phyloP scores from a whole-genome alignment of 2,888 invertebrate genomes.

The Meandrusa payeni region DNA sequence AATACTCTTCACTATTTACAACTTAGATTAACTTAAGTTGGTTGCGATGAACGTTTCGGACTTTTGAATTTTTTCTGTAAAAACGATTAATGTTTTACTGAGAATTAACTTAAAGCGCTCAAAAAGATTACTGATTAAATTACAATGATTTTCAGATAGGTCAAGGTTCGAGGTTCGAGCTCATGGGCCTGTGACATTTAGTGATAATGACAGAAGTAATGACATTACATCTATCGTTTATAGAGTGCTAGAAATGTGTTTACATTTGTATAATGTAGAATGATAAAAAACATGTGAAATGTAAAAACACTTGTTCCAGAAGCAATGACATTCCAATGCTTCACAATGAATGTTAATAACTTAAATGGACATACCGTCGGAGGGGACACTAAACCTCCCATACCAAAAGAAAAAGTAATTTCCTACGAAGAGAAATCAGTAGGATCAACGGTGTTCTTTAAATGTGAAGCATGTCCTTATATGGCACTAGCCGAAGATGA shows the following conservation, averaged over 20 bases:
- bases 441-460: constrained; percentile 73
- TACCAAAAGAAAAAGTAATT: constrained; percentile 64
- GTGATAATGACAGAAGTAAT: too few relatives aligned
- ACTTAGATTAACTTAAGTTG: too few relatives aligned
- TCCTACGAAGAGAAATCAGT: constrained; percentile 74
- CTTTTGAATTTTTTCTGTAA: too few relatives aligned
- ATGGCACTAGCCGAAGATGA: constrained; percentile 77
- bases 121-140: too few relatives aligned
- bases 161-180: too few relatives aligned
- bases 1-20: too few relatives aligned
- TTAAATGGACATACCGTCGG: constrained; percentile 34
- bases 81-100: too few relatives aligned
- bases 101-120: too few relatives aligned
- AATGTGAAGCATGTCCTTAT: constrained; percentile 78
- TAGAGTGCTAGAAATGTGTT: constrained; percentile 4
- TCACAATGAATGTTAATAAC: constrained; percentile 46
- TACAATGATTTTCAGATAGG: too few relatives aligned
- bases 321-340: constrained; percentile 47
- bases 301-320: constrained; percentile 12
- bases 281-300: constrained; percentile 2
- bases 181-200: too few relatives aligned
- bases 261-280: constrained; percentile 7
- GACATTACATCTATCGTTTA: constrained; percentile 2
- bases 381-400: constrained; percentile 40
- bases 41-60: too few relatives aligned